Conservation (phyloP, 2,888 invertebrate species). For the Ochlodes sylvanus region DNA sequence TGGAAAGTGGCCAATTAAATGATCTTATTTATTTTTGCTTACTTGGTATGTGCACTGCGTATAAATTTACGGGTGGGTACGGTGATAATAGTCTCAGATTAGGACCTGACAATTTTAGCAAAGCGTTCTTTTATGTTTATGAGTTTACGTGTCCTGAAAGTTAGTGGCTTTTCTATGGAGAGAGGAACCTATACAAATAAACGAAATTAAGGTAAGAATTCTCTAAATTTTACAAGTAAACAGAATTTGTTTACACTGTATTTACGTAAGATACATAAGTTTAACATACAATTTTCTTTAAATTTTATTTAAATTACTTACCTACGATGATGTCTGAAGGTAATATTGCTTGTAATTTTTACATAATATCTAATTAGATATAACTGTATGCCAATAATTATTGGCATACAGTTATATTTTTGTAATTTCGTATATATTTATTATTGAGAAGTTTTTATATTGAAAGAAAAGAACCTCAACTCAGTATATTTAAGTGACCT, state of each 20-base stretch:
- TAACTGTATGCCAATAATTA: no score
- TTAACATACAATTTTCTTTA: background rate
- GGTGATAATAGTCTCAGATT: conserved; percentile 59
- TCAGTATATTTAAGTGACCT: no score
- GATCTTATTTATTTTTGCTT: conserved; percentile 46
- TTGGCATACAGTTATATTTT: no score
- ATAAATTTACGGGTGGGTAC: conserved; percentile 56
- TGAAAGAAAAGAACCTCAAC: no score
- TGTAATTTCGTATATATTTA: no score
- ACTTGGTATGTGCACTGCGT: conserved; percentile 51
- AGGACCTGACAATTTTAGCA: conserved; percentile 62
- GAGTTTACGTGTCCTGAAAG: conserved; percentile 65
- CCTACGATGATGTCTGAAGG: no score
- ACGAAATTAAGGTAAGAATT: conserved; percentile 36
- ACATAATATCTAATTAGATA: no score
- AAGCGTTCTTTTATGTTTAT: conserved; percentile 67
- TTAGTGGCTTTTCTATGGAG: conserved; percentile 50
- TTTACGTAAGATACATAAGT: background rate
- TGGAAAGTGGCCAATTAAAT: conserved; percentile 32
- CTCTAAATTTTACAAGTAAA: conserved; percentile 22
- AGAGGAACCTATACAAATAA: conserved; percentile 45
- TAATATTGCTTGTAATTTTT: no score
- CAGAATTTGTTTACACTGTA: background rate
- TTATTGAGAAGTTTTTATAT: no score
- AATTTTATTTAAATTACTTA: background rate